Conservation (phyloP, 2,888 invertebrate species). For the Netelia fuscicornis region DNA sequence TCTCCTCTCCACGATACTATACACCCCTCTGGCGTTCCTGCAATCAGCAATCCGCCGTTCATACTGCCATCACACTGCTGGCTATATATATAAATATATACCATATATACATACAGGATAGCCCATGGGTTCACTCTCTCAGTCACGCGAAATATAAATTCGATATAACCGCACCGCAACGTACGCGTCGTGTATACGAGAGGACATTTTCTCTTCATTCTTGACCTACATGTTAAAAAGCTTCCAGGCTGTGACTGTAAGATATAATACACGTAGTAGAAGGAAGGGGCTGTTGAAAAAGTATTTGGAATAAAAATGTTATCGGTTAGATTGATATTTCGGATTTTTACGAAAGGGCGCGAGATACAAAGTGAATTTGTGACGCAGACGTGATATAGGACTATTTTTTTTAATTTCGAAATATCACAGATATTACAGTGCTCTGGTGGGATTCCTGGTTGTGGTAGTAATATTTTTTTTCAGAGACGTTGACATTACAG, state of each 20-base stretch:
- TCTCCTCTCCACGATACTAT: constrained; percentile 29
- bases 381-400: too few relatives aligned
- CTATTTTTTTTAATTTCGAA: too few relatives aligned
- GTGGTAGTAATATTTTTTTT: too few relatives aligned
- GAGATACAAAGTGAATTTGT: too few relatives aligned
- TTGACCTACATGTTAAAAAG: constrained; percentile 42
- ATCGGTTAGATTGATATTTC: too few relatives aligned
- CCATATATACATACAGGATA: neutral
- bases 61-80: neutral
- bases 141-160: constrained; percentile 33
- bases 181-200: constrained; percentile 51
- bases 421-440: too few relatives aligned
- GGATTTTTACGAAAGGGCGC: too few relatives aligned
- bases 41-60: constrained; percentile 77
- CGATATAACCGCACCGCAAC: constrained; percentile 41
- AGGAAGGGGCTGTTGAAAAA: too few relatives aligned
- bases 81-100: constrained; percentile 6
- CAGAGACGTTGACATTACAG: too few relatives aligned
- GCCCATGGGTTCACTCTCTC: constrained; percentile 26
- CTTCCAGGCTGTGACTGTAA: neutral
- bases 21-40: constrained; percentile 76
- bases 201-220: constrained; percentile 39
- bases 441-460: too few relatives aligned
- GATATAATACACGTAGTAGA: neutral
- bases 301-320: too few relatives aligned